phyloP scores from a whole-genome alignment of 2,113 vertebrate genomes.

The Stigmatopora argus region DNA sequence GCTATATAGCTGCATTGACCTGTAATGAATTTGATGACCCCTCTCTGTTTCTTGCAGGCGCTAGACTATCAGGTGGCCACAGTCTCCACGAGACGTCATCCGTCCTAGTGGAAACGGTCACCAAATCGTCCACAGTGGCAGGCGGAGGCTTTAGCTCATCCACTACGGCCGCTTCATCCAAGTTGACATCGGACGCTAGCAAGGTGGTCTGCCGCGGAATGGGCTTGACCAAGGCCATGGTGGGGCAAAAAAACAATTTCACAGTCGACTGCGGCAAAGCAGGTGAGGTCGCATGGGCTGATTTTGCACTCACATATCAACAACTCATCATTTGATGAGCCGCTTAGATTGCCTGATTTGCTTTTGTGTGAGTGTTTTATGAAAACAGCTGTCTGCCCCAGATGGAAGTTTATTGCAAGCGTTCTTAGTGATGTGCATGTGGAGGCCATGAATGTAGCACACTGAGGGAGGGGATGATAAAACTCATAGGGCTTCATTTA shows the following conservation, averaged over 20 bases:
- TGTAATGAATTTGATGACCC: slow-evolving; percentile 21
- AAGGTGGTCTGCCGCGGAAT: slow-evolving; percentile 87
- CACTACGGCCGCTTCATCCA: slow-evolving; percentile 60
- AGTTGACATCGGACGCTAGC: slow-evolving; percentile 83
- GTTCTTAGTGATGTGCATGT: not conserved
- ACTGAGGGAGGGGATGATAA: not conserved
- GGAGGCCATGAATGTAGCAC: not conserved
- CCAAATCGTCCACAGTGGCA: slow-evolving; percentile 75
- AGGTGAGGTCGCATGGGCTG: slow-evolving; percentile 64
- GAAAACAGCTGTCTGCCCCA: slow-evolving; percentile 1
- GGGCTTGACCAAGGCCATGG: slow-evolving; percentile 78
- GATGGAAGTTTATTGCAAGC: not conserved
- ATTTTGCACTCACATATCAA: not conserved
- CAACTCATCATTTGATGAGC: not conserved
- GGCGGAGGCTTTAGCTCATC: slow-evolving; percentile 70
- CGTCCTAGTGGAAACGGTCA: slow-evolving; percentile 86
- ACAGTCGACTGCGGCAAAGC: slow-evolving; percentile 93
- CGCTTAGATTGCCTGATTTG: not conserved
- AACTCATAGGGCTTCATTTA: not conserved
- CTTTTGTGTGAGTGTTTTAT: not conserved
- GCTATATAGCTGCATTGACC: slow-evolving; percentile 8
- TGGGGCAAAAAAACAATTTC: slow-evolving; percentile 91
- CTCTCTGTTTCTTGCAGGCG: slow-evolving; percentile 61
- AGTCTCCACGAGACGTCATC: slow-evolving; percentile 94
- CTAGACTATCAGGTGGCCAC: slow-evolving; percentile 87